Evolutionary conservation across 2,888 invertebrate species (phyloP), one percentile per base, ranked within the genome.

Genomic region (Maniola hyperantus): DNA sequence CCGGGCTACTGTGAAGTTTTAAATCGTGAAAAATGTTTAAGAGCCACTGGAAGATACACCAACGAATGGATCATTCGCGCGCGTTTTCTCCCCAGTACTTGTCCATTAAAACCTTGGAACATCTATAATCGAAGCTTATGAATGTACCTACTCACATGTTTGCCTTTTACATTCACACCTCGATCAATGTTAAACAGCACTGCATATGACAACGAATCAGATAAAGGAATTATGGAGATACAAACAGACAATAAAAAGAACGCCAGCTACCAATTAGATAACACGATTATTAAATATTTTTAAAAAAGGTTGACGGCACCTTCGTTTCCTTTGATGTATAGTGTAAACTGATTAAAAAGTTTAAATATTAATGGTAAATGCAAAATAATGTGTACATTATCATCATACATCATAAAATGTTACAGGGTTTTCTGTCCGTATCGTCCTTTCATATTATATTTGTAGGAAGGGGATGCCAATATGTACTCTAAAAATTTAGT

Each of bases 71-170:
- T 79, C 75, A 76, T 78, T 78, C 69, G 79, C 76, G 71, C 74
- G 81, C 80, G n/a, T n/a, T 83, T 84, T 87, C 85, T 81, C 81
- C 80, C 78, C 82, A 83, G 89, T 89, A 88, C 79, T 87, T 88
- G 88, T 89, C 89, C 88, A 83, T 82, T 74, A 73, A 74, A 80
- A 75, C 77, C 80, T 81, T 79, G 77, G 71, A 74, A 76, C 74
- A 78, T 72, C 73, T 71, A 72, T 75, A 72, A 74, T 76, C 69
- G 13, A 72, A 77, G 72, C 73, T 71, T 71, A 74, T 72, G 65
- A 75, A 78, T 73, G 64, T 26, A n/a, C n/a, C n/a, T 61, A 15
- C 44, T n/a, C 15, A 15, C 15, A 50, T 50, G 36, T 57, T 62
- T 50, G 51, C 15, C 10, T 10, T 33, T 46, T 18, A 13, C 57